Percentiles rank a stretch among this genome's conserved stretches.
Conservation (phyloP, 1,140 invertebrate species). For the Drosophila arizonae region DNA sequence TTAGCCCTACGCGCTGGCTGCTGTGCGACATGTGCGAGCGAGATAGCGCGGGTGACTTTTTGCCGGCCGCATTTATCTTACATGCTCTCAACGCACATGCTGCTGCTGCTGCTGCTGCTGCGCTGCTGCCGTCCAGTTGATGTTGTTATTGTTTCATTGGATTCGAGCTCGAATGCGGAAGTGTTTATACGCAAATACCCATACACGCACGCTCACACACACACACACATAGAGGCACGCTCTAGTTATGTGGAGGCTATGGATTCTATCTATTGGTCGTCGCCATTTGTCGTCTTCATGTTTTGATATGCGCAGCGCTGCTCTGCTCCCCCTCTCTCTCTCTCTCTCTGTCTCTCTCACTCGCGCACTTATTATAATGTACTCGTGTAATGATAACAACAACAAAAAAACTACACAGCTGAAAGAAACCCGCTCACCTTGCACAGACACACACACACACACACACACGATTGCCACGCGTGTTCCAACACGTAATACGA, state of each 20-base stretch:
- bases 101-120: neutral
- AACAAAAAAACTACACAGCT: neutral
- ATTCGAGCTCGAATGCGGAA: conserved; percentile 72
- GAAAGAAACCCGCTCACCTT: conserved; percentile 69
- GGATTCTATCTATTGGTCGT: conserved; percentile 53
- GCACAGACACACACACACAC: conserved; percentile 40
- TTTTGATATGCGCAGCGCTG: conserved; percentile 62
- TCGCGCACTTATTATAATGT: conserved; percentile 9
- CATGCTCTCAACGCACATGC: conserved; percentile 25
- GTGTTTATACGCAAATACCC: conserved; percentile 57
- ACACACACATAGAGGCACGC: conserved; percentile 22
- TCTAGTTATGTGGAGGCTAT: conserved; percentile 27
- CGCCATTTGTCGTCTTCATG: conserved; percentile 64
- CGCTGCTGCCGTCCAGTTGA: conserved; percentile 23
- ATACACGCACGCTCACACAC: conserved; percentile 50
- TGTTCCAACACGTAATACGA: conserved; percentile 70
- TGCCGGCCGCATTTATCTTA: conserved; percentile 53
- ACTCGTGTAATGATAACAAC: conserved; percentile 74
- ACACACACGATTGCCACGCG: conserved; percentile 50
- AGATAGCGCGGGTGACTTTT: conserved; percentile 16
- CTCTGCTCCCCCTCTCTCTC: neutral
- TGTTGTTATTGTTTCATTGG: conserved; percentile 63
- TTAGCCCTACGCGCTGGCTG: too few species aligned
- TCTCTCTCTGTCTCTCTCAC: conserved; percentile 5
- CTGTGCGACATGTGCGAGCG: neutral